These are phyloP conservation scores for Meloidogyne exigua DNA, from an alignment of 1,140 invertebrate genomes.

Conservation along the genomic window DNA sequence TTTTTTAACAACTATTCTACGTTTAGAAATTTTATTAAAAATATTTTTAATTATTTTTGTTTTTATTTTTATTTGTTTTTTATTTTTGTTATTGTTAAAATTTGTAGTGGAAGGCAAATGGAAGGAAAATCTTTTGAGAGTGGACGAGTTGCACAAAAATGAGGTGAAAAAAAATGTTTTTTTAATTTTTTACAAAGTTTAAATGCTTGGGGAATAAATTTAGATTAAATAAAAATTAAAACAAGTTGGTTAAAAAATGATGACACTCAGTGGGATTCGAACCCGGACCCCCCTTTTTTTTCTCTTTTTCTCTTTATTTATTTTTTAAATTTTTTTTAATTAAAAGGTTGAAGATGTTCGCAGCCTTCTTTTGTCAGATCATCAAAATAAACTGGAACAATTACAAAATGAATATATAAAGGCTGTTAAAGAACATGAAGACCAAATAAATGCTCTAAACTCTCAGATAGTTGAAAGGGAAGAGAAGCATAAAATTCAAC, in stretches of 20 bases:
- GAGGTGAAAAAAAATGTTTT: slow-evolving; percentile 11
- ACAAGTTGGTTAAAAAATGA: neutral
- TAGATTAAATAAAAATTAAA: neutral
- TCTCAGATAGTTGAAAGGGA: neutral
- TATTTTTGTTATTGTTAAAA: slow-evolving; percentile 10
- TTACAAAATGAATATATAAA: neutral
- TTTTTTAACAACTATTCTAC: neutral
- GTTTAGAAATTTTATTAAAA: neutral
- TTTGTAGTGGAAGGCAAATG: slow-evolving; percentile 24
- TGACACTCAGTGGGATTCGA: neutral
- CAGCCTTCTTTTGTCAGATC: neutral
- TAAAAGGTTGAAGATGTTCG: neutral
- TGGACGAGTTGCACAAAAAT: neutral
- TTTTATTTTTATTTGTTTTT: neutral
- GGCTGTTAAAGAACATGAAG: neutral
- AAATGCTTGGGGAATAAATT: neutral
- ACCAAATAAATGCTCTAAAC: neutral
- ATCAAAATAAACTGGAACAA: neutral
- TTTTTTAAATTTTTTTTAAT: neutral
- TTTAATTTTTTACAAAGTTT: too few species aligned
- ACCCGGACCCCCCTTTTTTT: neutral
- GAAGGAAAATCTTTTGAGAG: neutral
- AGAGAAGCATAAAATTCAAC: neutral
- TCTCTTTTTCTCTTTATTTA: neutral
- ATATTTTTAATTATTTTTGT: slow-evolving; percentile 3